Conservation (phyloP, 2,113 vertebrate species). For the Aspiorhynchus laticeps region DNA sequence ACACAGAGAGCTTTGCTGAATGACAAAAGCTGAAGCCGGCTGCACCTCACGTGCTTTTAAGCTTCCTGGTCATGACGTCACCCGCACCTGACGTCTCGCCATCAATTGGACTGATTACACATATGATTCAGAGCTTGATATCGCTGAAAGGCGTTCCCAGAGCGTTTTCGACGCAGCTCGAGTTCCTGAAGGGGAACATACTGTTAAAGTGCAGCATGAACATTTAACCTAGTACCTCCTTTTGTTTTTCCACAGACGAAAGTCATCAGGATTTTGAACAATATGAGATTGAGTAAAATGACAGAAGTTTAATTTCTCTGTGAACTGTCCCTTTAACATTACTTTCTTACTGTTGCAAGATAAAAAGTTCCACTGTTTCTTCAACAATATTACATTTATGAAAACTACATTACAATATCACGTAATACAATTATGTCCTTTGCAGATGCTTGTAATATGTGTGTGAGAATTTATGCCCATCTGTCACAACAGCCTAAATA, state of each 20-base stretch:
- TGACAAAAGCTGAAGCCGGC: no score
- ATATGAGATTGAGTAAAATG: not conserved
- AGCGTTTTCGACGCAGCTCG: no score
- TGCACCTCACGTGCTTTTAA: no score
- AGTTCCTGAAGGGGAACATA: no score
- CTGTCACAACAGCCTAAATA: constrained; percentile 21
- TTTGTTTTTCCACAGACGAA: not conserved
- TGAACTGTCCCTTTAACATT: not conserved
- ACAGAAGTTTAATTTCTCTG: not conserved
- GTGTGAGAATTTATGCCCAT: not conserved
- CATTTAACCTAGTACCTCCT: not conserved
- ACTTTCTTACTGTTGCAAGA: not conserved
- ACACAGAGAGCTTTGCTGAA: no score
- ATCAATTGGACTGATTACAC: no score
- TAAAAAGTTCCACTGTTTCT: not conserved
- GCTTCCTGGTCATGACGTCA: no score
- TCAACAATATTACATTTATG: not conserved
- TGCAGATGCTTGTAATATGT: constrained; percentile 21
- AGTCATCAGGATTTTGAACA: not conserved
- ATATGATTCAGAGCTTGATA: no score
- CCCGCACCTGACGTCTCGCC: no score
- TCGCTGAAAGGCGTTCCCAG: no score
- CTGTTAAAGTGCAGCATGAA: not conserved
- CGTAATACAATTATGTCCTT: not conserved
- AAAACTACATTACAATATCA: constrained; percentile 23